A percentile compares a stretch with the other conserved stretches of the same genome.
Evolutionary conservation across 1,140 invertebrate species (phyloP).

Genomic region (Macrotrachela quadricornifera): DNA sequence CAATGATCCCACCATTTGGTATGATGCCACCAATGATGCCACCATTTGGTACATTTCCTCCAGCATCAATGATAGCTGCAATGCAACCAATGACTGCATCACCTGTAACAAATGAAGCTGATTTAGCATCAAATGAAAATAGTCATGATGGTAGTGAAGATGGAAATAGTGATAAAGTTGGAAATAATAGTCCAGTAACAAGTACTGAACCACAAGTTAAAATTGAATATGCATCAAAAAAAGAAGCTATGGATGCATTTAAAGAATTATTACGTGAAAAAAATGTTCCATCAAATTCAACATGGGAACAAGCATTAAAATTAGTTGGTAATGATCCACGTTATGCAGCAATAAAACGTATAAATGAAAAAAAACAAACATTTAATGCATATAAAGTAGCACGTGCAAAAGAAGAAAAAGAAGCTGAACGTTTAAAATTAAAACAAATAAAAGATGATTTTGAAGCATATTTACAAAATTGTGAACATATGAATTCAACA

Average conservation of each 20-base stretch:
- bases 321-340: conserved; percentile 70
- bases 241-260: conserved; percentile 84
- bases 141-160: conserved; percentile 12
- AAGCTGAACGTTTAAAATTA: conserved; percentile 68
- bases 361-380: conserved; percentile 89
- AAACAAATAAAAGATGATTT: conserved; percentile 93
- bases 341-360: conserved; percentile 76
- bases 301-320: conserved; percentile 91
- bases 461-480: conserved; percentile 71
- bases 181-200: conserved; percentile 12
- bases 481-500: conserved; percentile 66
- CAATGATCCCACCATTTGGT: not conserved
- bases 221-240: conserved; percentile 47
- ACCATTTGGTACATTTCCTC: too few species aligned
- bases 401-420: conserved; percentile 80
- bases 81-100: not conserved
- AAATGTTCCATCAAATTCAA: conserved; percentile 76
- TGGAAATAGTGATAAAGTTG: conserved; percentile 11
- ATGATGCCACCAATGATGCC: not conserved
- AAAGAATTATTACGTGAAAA: conserved; percentile 72
- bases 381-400: conserved; percentile 98
- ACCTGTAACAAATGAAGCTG: not conserved
- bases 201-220: not conserved
- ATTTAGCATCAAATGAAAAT: not conserved
- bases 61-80: not conserved